Base-by-base conservation (phyloP, 2,113 vertebrate genomes). In the Mormyrus lacerda region DNA sequence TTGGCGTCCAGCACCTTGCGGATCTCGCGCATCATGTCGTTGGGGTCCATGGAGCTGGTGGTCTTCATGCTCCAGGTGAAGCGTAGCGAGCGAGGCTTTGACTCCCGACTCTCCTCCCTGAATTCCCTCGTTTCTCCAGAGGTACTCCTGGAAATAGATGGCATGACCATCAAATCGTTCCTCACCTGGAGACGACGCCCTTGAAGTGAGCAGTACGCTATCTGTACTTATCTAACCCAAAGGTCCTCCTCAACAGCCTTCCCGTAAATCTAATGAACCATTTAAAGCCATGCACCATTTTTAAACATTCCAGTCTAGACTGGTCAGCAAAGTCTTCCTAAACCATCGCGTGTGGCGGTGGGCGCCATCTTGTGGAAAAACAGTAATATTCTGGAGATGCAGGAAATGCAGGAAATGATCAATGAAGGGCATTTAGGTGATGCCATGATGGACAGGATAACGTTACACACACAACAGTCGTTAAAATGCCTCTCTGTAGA, bases 51-150 rank as follows among this genome's bases (percentile, higher is more conserved):
- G 55, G 98, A 98, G 45, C 98, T 99, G 0, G 98, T 99, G 94
- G 98, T 99, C 96, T 99, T 99, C 98, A 99, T 99, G 90, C 97
- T 99, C 98, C 98, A 99, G 0, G 98, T 99, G 94, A 99, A 99
- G 42, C 98, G 96, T 93, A 99, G 94, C 5, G 98, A 99, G 3
- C 98, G 97, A 0, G 98, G 98, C 94, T 99, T 99, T 0, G 97
- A 96, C 92, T 99, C 98, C 79, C 97, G 97, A 3, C 91, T 91
- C 0, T 99, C 98, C 39, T 99, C 98, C 91, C 97, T 98, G 19
- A 96, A 93, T 5, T 99, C 98, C 9, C 97, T 84, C 8, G 82
- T 39, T 24, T 84, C 82, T 44, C 82, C 97, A 3, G 97, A 97
- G 4, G 93, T 91, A 24, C 96, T 98, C 94, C 98, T 99, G 90